A percentile compares a stretch with the other conserved stretches of the same genome.
Conservation (phyloP, 2,113 vertebrate species). For the Tyto alba region DNA sequence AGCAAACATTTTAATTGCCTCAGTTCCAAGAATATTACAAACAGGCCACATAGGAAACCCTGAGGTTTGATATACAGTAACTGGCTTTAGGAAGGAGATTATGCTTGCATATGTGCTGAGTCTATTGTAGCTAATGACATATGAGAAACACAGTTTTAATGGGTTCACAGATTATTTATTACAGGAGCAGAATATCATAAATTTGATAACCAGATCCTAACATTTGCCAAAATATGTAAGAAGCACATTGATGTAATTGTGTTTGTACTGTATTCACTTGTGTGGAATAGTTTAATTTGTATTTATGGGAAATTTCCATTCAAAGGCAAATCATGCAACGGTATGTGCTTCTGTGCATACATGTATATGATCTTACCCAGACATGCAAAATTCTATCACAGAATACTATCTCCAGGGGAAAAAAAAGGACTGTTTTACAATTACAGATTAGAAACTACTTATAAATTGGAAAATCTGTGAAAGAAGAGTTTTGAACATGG, state of each 20-base stretch:
- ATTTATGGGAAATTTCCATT: constrained; percentile 22
- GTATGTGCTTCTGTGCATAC: background rate
- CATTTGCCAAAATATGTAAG: constrained; percentile 44
- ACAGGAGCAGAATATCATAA: background rate
- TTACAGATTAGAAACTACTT: background rate
- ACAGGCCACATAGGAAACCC: background rate
- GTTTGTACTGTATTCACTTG: background rate
- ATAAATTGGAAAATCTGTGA: background rate
- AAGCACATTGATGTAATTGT: constrained; percentile 21
- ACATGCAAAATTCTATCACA: background rate
- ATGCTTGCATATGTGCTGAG: background rate
- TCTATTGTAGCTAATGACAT: background rate
- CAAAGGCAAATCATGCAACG: background rate
- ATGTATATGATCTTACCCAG: background rate
- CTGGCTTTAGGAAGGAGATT: constrained; percentile 30
- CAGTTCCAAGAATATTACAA: background rate
- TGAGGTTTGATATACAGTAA: background rate
- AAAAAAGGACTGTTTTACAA: background rate
- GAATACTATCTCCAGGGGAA: background rate
- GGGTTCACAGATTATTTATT: constrained; percentile 33
- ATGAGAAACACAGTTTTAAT: constrained; percentile 25
- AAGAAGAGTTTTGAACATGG: background rate
- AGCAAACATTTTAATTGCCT: background rate
- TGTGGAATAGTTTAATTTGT: background rate
- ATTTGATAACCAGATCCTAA: constrained; percentile 38